A percentile compares a stretch with the other conserved stretches of the same genome.
Conservation (phyloP, 2,797 vertebrate genomes). For the Pangasius macronema region DNA sequence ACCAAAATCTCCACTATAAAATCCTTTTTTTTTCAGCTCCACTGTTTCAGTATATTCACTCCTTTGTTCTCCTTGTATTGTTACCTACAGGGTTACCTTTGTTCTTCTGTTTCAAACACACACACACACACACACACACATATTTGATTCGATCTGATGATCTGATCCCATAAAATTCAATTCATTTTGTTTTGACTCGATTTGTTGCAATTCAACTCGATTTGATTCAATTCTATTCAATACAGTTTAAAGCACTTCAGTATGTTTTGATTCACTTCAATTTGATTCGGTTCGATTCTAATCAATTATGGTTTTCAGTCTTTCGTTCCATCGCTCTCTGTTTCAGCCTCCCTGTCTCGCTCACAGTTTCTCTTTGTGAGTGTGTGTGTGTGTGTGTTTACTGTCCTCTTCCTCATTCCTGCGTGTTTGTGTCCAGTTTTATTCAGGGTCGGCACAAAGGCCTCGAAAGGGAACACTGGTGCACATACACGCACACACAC, state of each 20-base stretch:
- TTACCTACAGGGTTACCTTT: too few species aligned
- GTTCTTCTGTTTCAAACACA: not conserved
- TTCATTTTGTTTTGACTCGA: not conserved
- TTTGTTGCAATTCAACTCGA: not conserved
- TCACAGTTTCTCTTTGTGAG: not conserved
- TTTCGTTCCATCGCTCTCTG: not conserved
- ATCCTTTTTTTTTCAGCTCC: not conserved
- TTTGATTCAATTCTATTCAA: not conserved
- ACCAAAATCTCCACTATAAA: slow-evolving; percentile 12
- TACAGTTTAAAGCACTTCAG: not conserved
- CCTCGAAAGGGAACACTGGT: slow-evolving; percentile 42
- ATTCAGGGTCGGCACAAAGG: slow-evolving; percentile 59
- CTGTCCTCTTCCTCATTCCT: slow-evolving; percentile 54
- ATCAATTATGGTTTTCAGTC: not conserved
- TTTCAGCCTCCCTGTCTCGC: not conserved
- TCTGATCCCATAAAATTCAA: not conserved
- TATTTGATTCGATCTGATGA: too few species aligned
- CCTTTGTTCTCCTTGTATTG: slow-evolving; percentile 64
- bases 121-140: not conserved
- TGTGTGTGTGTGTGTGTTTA: slow-evolving; percentile 35
- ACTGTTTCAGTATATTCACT: slow-evolving; percentile 33
- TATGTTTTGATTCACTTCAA: not conserved
- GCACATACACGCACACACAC: not conserved
- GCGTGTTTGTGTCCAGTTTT: slow-evolving; percentile 56
- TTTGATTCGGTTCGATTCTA: not conserved